Evolutionary conservation across 2,113 vertebrate genomes (phyloP).

Genomic region (Osmerus eperlanus): DNA sequence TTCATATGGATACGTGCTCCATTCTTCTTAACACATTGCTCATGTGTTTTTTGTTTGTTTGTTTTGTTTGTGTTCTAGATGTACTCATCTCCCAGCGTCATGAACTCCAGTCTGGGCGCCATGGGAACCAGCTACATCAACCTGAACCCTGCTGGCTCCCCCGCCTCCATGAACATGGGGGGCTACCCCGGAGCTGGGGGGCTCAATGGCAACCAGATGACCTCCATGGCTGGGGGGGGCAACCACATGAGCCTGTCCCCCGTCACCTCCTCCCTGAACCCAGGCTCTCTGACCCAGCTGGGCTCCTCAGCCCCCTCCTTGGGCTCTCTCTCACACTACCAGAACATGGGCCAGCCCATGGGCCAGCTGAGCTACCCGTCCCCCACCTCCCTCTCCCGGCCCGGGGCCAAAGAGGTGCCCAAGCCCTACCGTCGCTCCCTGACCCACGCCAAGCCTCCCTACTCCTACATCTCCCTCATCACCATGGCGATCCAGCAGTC

Average conservation of each 20-base stretch:
- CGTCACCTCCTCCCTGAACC: conserved; percentile 71
- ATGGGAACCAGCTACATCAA: conserved; percentile 87
- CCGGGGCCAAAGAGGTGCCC: conserved; percentile 77
- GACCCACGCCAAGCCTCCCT: conserved; percentile 86
- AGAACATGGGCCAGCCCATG: conserved; percentile 75
- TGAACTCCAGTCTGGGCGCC: conserved; percentile 74
- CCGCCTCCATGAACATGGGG: conserved; percentile 76
- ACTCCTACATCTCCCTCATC: conserved; percentile 93
- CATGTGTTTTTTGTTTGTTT: neutral
- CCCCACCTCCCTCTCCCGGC: conserved; percentile 62
- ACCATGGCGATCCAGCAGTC: conserved; percentile 94
- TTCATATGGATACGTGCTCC: neutral
- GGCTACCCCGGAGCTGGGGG: conserved; percentile 66
- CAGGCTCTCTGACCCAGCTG: conserved; percentile 69
- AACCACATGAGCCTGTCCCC: conserved; percentile 76
- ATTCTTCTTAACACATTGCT: neutral
- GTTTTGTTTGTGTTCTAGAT: conserved; percentile 65
- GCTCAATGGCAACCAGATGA: conserved; percentile 66
- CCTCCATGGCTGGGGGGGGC: conserved; percentile 66
- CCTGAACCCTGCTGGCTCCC: conserved; percentile 76
- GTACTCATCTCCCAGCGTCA: conserved; percentile 78
- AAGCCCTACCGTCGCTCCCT: conserved; percentile 84
- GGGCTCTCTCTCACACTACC: conserved; percentile 75
- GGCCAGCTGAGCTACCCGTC: conserved; percentile 74
- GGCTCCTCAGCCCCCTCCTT: conserved; percentile 68